A percentile compares a stretch with the other conserved stretches of the same genome.
phyloP scores from a whole-genome alignment of 2,797 vertebrate species.

The Pangasius sanitwongsei region DNA sequence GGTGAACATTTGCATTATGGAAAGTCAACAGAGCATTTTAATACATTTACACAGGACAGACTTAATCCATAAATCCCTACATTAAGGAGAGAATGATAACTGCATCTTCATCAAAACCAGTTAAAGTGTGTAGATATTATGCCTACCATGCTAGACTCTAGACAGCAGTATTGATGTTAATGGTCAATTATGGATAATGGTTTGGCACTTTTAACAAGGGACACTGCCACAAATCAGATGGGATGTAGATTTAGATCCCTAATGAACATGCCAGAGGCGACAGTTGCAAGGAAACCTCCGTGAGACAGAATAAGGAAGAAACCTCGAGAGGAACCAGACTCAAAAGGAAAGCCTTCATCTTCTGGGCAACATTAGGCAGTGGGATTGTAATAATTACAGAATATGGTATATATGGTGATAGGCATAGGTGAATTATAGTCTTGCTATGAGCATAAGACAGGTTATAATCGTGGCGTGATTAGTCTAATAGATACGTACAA shows the following conservation, averaged over 20 bases:
- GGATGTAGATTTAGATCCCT: conserved; percentile 23
- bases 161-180: not conserved
- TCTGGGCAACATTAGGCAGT: conserved; percentile 6
- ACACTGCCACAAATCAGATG: conserved; percentile 23
- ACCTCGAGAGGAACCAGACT: conserved; percentile 7
- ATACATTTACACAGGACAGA: conserved; percentile 15
- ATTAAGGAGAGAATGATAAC: not conserved
- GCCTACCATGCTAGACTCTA: not conserved
- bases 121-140: not conserved
- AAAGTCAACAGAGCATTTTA: conserved; percentile 32
- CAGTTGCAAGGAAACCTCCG: not conserved
- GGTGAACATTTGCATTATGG: conserved; percentile 35
- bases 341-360: conserved; percentile 14
- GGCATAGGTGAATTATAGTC: not conserved
- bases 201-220: conserved; percentile 24
- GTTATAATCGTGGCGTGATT: not conserved
- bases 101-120: not conserved
- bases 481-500: not conserved
- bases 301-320: conserved; percentile 22
- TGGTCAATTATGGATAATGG: conserved; percentile 25
- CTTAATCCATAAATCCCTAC: conserved; percentile 15
- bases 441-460: not conserved
- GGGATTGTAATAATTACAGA: conserved; percentile 20
- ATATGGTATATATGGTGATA: not conserved
- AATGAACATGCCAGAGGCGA: conserved; percentile 28